Evolutionary conservation across 2,113 vertebrate species (phyloP), one percentile per base, ranked within the genome.

Genomic region (Lophius piscatorius): DNA sequence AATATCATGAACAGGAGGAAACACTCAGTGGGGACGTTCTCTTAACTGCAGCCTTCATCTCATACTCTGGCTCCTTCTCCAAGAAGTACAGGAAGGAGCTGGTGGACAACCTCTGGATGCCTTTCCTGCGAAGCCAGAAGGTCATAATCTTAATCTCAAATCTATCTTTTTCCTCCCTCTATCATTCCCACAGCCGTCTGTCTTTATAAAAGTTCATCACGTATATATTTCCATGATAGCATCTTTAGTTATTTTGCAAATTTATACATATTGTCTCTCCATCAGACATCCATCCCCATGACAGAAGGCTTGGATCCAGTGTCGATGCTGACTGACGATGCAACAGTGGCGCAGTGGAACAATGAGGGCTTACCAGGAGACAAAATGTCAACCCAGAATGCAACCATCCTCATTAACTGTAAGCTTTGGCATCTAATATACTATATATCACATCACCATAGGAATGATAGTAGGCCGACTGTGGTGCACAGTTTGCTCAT

Each of bases 301-400:
- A 90, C 77, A 4, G 86, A 89, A 51, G 89, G 76, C 47, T 78
- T 92, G 47, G 90, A 93, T 79, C 88, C 90, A 17, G 84, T 93
- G 22, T 76, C 60, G 6, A 84, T 91, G 90, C 38, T 73, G 71
- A 91, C 83, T 6, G 91, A 92, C 58, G 88, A 87, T 33, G 90
- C 91, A 35, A 90, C 78, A 18, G 84, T 87, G 64, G 92, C 92
- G 40, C 80, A 91, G 80, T 67, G 92, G 91, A 93, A 93, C 82
- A 94, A 89, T 18, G 90, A 92, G 45, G 76, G 92, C 26, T 70
- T 92, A 67, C 90, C 90, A 3, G 88, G 88, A 40, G 91, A 91
- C 84, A 81, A 83, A 68, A 89, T 71, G 72, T 92, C 91, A 55
- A 90, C 85, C 24, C 87, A 91, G 89, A 92, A 93, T 57, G 90